Conservation (phyloP, 2,888 invertebrate species). For the Hydrotaea cyrtoneurina region DNA sequence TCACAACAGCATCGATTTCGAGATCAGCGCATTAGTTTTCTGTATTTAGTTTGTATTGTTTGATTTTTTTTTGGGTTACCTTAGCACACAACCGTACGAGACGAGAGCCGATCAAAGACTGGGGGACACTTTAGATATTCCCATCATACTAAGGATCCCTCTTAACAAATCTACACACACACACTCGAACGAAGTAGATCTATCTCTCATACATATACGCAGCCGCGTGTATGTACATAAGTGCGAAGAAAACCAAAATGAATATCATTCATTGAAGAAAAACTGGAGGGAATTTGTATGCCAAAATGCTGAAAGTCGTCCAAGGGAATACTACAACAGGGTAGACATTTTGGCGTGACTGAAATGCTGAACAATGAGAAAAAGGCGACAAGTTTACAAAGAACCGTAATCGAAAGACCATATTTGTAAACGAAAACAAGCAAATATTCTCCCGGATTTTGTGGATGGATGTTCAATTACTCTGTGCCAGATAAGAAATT, state of each 20-base stretch:
- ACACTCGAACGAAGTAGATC: not conserved
- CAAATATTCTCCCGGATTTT: too few species aligned
- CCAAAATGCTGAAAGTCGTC: constrained; percentile 42
- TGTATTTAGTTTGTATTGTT: constrained; percentile 14
- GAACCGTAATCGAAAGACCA: too few species aligned
- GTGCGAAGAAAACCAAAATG: constrained; percentile 29
- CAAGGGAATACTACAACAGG: not conserved
- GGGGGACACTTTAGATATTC: constrained; percentile 35
- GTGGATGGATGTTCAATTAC: too few species aligned
- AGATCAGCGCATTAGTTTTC: not conserved
- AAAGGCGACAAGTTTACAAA: too few species aligned
- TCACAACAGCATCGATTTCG: constrained; percentile 26
- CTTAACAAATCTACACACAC: not conserved
- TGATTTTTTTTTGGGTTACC: constrained; percentile 46
- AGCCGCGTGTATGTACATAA: not conserved
- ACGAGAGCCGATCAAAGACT: constrained; percentile 65
- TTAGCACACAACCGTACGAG: constrained; percentile 60
- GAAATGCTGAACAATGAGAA: too few species aligned
- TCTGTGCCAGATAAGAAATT: too few species aligned
- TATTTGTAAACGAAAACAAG: too few species aligned
- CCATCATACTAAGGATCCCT: constrained; percentile 57
- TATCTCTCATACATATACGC: not conserved
- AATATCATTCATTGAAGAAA: constrained; percentile 55
- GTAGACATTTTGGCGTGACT: too few species aligned
- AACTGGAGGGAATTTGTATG: constrained; percentile 51